A percentile compares a stretch with the other conserved stretches of the same genome.
These are phyloP conservation scores for Diachasmimorpha longicaudata DNA, from an alignment of 1,140 invertebrate species.

Conservation along the genomic window DNA sequence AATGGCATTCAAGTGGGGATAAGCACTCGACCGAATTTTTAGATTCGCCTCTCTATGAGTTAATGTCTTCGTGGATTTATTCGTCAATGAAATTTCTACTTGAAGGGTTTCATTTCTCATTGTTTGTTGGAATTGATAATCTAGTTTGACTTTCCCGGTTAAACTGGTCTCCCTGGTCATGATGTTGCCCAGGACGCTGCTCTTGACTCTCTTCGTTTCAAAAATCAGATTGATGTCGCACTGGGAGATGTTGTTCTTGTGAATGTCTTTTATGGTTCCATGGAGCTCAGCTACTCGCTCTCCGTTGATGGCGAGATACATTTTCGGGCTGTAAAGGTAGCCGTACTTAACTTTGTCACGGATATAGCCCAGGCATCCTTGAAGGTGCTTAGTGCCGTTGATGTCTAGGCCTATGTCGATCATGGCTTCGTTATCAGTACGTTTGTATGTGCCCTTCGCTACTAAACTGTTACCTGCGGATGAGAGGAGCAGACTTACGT, in stretches of 20 bases:
- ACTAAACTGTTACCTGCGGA: slow-evolving; percentile 69
- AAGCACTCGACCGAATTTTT: slow-evolving; percentile 73
- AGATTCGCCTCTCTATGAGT: slow-evolving; percentile 68
- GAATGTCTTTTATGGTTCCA: slow-evolving; percentile 65
- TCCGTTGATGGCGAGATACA: slow-evolving; percentile 71
- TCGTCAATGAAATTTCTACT: slow-evolving; percentile 69
- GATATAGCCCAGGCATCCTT: slow-evolving; percentile 65
- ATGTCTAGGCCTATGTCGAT: slow-evolving; percentile 72
- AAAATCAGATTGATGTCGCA: slow-evolving; percentile 73
- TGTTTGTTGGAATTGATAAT: slow-evolving; percentile 71
- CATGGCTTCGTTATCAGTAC: slow-evolving; percentile 69
- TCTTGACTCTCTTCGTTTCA: slow-evolving; percentile 72
- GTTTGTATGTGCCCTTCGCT: slow-evolving; percentile 70
- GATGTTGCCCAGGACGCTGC: slow-evolving; percentile 72
- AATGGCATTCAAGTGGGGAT: slow-evolving; percentile 77
- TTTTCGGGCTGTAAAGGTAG: slow-evolving; percentile 69
- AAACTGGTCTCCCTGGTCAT: slow-evolving; percentile 64
- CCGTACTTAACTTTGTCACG: slow-evolving; percentile 66
- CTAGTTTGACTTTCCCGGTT: slow-evolving; percentile 67
- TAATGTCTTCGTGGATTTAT: slow-evolving; percentile 69
- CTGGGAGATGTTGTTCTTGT: slow-evolving; percentile 74
- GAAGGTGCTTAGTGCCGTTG: slow-evolving; percentile 74
- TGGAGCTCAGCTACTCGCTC: slow-evolving; percentile 70
- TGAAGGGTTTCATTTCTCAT: slow-evolving; percentile 71
- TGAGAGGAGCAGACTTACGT: slow-evolving; percentile 67